Percentiles rank a stretch among this genome's conserved stretches.
These are phyloP conservation scores for Paradisaea rubra DNA, from an alignment of 2,113 vertebrate genomes.

Conservation along the genomic window DNA sequence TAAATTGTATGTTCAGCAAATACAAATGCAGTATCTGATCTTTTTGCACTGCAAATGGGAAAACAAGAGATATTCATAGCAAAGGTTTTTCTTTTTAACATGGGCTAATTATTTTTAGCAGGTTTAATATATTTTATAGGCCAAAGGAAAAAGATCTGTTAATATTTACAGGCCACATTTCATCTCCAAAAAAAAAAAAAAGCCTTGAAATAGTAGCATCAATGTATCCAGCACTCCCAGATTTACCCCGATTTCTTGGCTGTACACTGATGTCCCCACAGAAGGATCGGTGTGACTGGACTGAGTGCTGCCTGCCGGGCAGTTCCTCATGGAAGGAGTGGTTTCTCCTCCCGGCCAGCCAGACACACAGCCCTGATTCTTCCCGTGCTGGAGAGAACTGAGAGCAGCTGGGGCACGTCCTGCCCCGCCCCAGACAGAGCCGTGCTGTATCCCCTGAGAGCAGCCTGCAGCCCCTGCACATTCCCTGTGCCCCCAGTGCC, in stretches of 20 bases:
- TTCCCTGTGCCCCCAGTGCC: background rate
- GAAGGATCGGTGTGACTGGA: background rate
- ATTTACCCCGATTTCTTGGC: background rate
- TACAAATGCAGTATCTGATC: background rate
- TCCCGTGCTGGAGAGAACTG: background rate
- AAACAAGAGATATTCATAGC: background rate
- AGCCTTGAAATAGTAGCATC: background rate
- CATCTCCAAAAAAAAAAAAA: background rate
- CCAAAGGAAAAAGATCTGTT: background rate
- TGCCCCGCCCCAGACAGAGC: background rate
- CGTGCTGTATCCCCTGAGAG: background rate
- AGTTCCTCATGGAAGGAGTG: fast-evolving
- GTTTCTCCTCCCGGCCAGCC: background rate
- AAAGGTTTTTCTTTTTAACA: background rate
- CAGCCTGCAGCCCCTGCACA: fast-evolving
- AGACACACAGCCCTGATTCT: background rate
- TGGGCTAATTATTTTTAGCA: background rate
- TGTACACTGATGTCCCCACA: background rate
- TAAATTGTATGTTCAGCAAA: background rate
- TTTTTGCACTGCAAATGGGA: background rate
- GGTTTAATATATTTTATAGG: background rate
- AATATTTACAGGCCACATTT: background rate
- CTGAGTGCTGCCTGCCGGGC: background rate
- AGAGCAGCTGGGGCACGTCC: background rate
- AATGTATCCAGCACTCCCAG: background rate